Evolutionary conservation across 2,888 invertebrate species (phyloP), one percentile per base, ranked within the genome.

Genomic region (Priapulus caudatus): DNA sequence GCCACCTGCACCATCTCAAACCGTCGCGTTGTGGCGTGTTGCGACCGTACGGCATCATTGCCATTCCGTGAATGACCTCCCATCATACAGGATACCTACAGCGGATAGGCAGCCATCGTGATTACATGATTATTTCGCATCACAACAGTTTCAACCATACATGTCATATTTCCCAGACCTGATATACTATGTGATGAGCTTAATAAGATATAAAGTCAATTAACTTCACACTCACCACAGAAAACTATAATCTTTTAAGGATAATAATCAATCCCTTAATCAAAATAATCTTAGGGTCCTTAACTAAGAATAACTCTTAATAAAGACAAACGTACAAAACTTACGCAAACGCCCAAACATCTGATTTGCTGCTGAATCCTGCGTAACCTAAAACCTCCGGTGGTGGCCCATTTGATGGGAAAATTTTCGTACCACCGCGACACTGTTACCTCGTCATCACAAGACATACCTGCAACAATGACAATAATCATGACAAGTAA

Each of bases 401-500:
- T 50, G 93, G 89, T 52, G 93, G 91, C 93, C 93, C 93, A 74
- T 92, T 92, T 65, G 93, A 91, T 52, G 93, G 93, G n/a, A n/a
- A n/a, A 72, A 95, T 93, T 74, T 93, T 93, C 47, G 93, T 88
- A 57, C 93, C 93, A 53, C 89, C 90, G n/a, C 43, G 91, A 91
- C 72, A 90, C 90, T 54, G 91, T 92, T 72, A 93, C 93, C 70
- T 93, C 91, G 74, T 93, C 92, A 72, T 93, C 93, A n/a, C 58
- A 93, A 75, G 23, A 95, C 92, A 70, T 92, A 93, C 70, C 81
- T 80, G 58, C 1, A 63, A 62, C 52, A 56, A 47, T 44, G 56
- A 33, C 19, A 47, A 48, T 43, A 22, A 51, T 49, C 20, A 23
- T 43, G 22, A 51, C 16, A 23, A 20, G 43, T 23, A 21, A 19